phyloP scores from a whole-genome alignment of 2,888 invertebrate genomes.

The Heliconius ismenius region DNA sequence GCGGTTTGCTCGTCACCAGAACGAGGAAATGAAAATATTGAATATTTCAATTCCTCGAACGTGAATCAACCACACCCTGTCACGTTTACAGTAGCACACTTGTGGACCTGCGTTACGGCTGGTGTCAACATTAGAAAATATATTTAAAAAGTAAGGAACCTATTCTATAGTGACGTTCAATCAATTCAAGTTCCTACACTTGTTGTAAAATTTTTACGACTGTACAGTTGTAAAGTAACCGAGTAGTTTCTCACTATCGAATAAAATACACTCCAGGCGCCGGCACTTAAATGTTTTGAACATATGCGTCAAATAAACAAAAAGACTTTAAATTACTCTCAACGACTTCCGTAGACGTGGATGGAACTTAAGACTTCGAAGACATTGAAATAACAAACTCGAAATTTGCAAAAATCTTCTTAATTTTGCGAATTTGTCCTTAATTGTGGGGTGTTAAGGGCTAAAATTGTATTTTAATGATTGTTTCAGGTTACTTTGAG shows the following conservation, averaged over 20 bases:
- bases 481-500: slow-evolving; percentile 22
- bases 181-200: neutral
- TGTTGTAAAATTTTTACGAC: slow-evolving; percentile 1
- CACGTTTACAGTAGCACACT: neutral
- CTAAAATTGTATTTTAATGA: slow-evolving; percentile 21
- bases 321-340: slow-evolving; percentile 35
- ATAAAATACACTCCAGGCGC: slow-evolving; percentile 22
- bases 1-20: neutral
- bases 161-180: neutral
- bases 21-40: neutral
- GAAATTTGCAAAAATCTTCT: slow-evolving; percentile 24
- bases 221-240: neutral
- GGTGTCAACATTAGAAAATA: neutral
- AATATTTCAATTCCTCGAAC: neutral
- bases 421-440: slow-evolving; percentile 14
- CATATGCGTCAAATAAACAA: slow-evolving; percentile 39
- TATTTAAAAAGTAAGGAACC: neutral
- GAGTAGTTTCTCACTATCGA: slow-evolving; percentile 17
- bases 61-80: neutral
- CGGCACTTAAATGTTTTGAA: slow-evolving; percentile 30
- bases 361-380: slow-evolving; percentile 30
- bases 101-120: too few relatives aligned
- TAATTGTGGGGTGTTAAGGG: neutral
- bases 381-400: slow-evolving; percentile 22
- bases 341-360: slow-evolving; percentile 41